Conservation (phyloP, 2,888 invertebrate genomes). For the Acleris emargana region DNA sequence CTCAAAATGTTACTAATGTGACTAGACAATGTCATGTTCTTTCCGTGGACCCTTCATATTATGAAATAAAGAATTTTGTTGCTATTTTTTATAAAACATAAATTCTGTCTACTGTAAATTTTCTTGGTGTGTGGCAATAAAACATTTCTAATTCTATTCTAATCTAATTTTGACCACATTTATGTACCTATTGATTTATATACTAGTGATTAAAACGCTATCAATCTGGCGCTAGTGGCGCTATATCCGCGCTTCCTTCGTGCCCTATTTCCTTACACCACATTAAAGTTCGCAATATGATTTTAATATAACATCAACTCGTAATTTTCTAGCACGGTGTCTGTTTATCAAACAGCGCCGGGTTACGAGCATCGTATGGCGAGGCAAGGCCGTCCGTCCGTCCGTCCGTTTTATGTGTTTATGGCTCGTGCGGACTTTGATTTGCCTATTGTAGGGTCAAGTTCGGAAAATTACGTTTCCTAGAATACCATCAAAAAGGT, state of each 20-base stretch:
- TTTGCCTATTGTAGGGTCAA: constrained; percentile 28
- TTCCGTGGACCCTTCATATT: too few relatives aligned
- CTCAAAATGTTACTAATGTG: too few relatives aligned
- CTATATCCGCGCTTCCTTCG: not conserved
- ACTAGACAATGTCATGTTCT: too few relatives aligned
- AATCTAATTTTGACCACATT: too few relatives aligned
- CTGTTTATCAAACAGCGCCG: constrained; percentile 37
- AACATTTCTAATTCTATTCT: too few relatives aligned
- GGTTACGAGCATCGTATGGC: constrained; percentile 31
- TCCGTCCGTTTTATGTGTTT: constrained; percentile 35
- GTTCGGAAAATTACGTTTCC: constrained; percentile 10
- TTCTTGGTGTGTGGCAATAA: too few relatives aligned
- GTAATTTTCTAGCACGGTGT: constrained; percentile 38
- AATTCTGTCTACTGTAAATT: too few relatives aligned
- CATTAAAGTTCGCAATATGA: constrained; percentile 29
- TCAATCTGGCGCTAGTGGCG: not conserved
- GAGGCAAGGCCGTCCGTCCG: constrained; percentile 35
- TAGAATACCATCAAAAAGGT: constrained; percentile 7
- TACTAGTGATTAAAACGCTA: too few relatives aligned
- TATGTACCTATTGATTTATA: too few relatives aligned
- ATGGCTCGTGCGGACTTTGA: constrained; percentile 20
- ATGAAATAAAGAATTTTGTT: too few relatives aligned
- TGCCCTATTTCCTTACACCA: not conserved
- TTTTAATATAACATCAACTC: constrained; percentile 35
- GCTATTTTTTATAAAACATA: too few relatives aligned